These are phyloP conservation scores for Polydesmus complanatus DNA, from an alignment of 2,888 invertebrate species.

Conservation along the genomic window DNA sequence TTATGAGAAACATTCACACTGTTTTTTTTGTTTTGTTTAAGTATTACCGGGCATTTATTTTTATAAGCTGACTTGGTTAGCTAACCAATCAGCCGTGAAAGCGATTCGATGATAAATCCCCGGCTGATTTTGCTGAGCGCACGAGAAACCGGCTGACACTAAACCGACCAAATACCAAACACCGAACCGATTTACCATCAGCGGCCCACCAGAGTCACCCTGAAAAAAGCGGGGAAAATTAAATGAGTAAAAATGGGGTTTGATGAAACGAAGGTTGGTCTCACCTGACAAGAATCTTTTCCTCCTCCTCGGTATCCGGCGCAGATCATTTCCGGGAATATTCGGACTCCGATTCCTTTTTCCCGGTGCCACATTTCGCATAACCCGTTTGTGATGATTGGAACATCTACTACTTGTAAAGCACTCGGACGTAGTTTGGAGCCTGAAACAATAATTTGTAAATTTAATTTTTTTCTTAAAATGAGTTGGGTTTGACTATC, in stretches of 20 bases:
- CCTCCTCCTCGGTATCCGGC: constrained; percentile 78
- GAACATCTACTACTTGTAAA: constrained; percentile 19
- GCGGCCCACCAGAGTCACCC: constrained; percentile 75
- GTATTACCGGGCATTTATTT: not conserved
- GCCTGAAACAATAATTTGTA: constrained; percentile 9
- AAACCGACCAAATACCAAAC: constrained; percentile 83
- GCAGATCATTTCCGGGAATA: constrained; percentile 90
- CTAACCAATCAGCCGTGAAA: constrained; percentile 87
- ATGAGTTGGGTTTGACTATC: not conserved
- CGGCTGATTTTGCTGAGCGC: constrained; percentile 82
- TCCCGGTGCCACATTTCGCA: constrained; percentile 19
- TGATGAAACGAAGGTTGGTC: no score
- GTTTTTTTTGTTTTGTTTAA: not conserved
- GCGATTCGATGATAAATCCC: constrained; percentile 88
- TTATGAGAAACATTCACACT: not conserved
- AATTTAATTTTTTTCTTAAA: no score
- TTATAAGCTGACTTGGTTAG: constrained; percentile 24
- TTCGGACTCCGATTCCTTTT: constrained; percentile 71
- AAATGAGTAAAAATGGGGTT: not conserved
- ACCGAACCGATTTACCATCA: constrained; percentile 74
- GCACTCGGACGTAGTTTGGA: constrained; percentile 19
- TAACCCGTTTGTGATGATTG: constrained; percentile 18
- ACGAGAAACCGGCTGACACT: constrained; percentile 86
- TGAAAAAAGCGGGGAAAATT: no score
- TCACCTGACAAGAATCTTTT: constrained; percentile 57